Percentiles rank a stretch among this genome's conserved stretches.
These are phyloP conservation scores for Chrysomallon squamiferum DNA, from an alignment of 1,140 invertebrate species.

Conservation along the genomic window DNA sequence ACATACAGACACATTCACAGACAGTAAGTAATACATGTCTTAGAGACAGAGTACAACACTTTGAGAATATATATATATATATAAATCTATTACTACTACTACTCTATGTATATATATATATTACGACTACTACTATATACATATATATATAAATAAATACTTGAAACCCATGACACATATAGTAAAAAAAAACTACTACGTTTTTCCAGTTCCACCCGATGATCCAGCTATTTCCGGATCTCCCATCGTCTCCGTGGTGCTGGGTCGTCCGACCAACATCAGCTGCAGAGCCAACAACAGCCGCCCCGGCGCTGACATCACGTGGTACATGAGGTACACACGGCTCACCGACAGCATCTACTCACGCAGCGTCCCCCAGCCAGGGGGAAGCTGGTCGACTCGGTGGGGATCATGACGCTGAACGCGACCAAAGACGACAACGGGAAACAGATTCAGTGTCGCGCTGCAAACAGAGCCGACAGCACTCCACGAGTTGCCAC, in stretches of 20 bases:
- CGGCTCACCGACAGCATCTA: conserved; percentile 29
- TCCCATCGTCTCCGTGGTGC: conserved; percentile 77
- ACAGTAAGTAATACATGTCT: too few species aligned
- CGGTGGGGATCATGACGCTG: conserved; percentile 79
- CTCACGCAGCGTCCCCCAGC: conserved; percentile 22
- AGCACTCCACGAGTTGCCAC: conserved; percentile 37
- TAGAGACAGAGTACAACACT: too few species aligned
- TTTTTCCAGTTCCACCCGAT: conserved; percentile 78
- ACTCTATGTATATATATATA: too few species aligned
- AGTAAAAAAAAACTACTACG: too few species aligned
- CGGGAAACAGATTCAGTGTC: conserved; percentile 89
- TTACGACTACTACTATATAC: too few species aligned
- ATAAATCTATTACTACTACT: too few species aligned
- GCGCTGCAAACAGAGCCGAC: conserved; percentile 58
- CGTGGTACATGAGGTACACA: conserved; percentile 41
- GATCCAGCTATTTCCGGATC: conserved; percentile 86
- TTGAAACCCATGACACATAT: too few species aligned
- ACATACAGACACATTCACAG: too few species aligned
- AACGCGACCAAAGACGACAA: conserved; percentile 82
- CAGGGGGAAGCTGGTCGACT: conserved; percentile 69
- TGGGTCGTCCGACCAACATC: conserved; percentile 86
- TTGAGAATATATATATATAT: too few species aligned
- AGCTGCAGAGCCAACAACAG: conserved; percentile 88
- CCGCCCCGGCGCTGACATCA: conserved; percentile 83
- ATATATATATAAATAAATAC: too few species aligned